Conservation (phyloP, 2,888 invertebrate species). For the Trichogramma evanescens region DNA sequence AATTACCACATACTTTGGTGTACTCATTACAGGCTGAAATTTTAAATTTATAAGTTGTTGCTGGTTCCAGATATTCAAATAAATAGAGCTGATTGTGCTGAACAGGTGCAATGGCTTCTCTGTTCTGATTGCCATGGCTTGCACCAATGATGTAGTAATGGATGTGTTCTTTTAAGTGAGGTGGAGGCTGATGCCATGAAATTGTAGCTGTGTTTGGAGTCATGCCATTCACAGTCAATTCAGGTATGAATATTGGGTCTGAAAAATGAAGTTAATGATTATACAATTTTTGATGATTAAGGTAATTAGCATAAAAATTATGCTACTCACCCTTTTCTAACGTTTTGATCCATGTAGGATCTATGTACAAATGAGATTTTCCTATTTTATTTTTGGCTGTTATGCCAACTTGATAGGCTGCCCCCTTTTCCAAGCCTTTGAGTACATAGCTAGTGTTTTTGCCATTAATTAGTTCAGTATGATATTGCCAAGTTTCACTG, state of each 20-base stretch:
- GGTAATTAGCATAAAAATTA: background rate
- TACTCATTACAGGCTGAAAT: conserved; percentile 76
- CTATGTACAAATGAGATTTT: conserved; percentile 51
- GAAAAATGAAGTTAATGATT: conserved; percentile 19
- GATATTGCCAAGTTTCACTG: conserved; percentile 54
- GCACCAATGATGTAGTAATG: conserved; percentile 70
- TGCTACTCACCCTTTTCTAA: conserved; percentile 50
- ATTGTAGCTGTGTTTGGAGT: conserved; percentile 71
- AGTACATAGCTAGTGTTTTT: conserved; percentile 65
- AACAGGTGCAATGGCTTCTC: conserved; percentile 58
- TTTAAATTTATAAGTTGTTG: conserved; percentile 74
- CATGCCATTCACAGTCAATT: conserved; percentile 67
- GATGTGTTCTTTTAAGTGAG: conserved; percentile 60
- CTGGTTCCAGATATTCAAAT: conserved; percentile 70
- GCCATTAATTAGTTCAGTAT: conserved; percentile 55
- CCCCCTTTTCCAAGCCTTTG: conserved; percentile 57
- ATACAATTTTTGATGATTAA: background rate
- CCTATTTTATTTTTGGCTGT: conserved; percentile 63
- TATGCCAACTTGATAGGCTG: conserved; percentile 62
- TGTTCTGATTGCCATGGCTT: conserved; percentile 45
- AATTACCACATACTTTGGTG: conserved; percentile 67
- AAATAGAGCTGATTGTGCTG: conserved; percentile 68
- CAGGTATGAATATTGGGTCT: conserved; percentile 74
- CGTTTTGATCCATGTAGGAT: conserved; percentile 55
- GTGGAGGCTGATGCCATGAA: conserved; percentile 67